phyloP scores from a whole-genome alignment of 2,888 invertebrate species.

The Disparrhopalites patrizii region DNA sequence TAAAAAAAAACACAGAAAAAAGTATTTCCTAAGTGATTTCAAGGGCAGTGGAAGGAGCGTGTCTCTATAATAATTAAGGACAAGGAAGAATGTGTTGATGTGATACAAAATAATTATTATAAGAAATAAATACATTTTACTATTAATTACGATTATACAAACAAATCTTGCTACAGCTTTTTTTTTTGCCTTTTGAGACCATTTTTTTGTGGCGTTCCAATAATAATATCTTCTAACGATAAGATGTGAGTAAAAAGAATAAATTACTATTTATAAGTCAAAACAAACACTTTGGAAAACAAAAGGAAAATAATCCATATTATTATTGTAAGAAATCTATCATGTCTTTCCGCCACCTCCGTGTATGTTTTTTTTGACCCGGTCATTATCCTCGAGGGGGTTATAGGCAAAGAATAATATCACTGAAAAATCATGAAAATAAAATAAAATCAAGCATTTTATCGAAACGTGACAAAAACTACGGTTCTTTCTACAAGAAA shows the following conservation, averaged over 20 bases:
- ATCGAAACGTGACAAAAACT: no score
- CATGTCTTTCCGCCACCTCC: slow-evolving; percentile 19
- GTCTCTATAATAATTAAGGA: background rate
- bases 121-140: no score
- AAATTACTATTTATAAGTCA: background rate
- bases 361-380: slow-evolving; percentile 8
- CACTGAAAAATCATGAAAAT: background rate
- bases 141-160: no score
- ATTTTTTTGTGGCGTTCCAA: slow-evolving; percentile 19
- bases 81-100: slow-evolving; percentile 23
- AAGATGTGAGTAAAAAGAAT: background rate
- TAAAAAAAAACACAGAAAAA: no score
- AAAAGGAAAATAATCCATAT: background rate
- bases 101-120: no score
- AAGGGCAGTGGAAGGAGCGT: no score
- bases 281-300: background rate
- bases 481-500: no score
- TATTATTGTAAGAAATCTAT: slow-evolving; percentile 8
- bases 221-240: slow-evolving; percentile 2
- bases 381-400: no score
- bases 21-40: no score
- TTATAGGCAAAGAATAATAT: background rate
- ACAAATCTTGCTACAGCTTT: slow-evolving; percentile 24
- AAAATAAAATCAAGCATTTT: no score
- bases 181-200: no score